Base-by-base conservation (phyloP, 1,140 invertebrate species). In the Stenopsyche tienmushanensis region DNA sequence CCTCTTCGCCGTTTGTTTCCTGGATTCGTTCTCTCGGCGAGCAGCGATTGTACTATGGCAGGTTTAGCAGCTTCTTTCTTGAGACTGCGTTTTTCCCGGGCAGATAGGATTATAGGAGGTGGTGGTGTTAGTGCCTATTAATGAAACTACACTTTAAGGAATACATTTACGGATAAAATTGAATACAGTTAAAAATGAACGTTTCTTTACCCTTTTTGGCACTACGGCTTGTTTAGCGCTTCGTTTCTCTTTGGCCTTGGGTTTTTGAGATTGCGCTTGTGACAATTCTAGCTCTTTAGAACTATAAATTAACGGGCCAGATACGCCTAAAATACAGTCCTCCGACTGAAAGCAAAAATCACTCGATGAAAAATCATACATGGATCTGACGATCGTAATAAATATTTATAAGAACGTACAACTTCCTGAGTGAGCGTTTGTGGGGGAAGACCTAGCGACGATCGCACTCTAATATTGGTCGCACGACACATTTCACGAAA, bases 401-500 rank as follows among this genome's bases (percentile, higher is more conserved):
- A 23, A 42, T 10, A 23, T 45, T n/a, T n/a, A 13, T 17, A 5
- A 17, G 55, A 1, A 71, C 73, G 72, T 34, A 65, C 66, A 8
- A 70, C 65, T 52, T 74, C 74, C 65, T 67, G 69, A 9, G 67
- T 54, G 71, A 44, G 1, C 0, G 71, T 72, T 67, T 76, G 76
- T 1, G 72, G 68, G 0, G 79, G 78, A 15, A 84, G 69, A 0
- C 83, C 83, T 0, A 84, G 72, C 5, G 80, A 66, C 5, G 78
- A 72, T 3, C 83, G 72, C 0, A 82, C 83, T 29, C 78, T 72
- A 10, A 75, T 78, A 57, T 84, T 82, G 1, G 82, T 85, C 21
- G 80, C 76, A 59, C 74, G 73, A 69, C 82, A 84, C 80, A 83
- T 81, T 65, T 83, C 79, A 18, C 82, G 75, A 74, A 83, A 84